Percentiles rank a stretch among this genome's conserved stretches.
These are phyloP conservation scores for Conistra vaccinii DNA, from an alignment of 2,888 invertebrate species.

Conservation along the genomic window DNA sequence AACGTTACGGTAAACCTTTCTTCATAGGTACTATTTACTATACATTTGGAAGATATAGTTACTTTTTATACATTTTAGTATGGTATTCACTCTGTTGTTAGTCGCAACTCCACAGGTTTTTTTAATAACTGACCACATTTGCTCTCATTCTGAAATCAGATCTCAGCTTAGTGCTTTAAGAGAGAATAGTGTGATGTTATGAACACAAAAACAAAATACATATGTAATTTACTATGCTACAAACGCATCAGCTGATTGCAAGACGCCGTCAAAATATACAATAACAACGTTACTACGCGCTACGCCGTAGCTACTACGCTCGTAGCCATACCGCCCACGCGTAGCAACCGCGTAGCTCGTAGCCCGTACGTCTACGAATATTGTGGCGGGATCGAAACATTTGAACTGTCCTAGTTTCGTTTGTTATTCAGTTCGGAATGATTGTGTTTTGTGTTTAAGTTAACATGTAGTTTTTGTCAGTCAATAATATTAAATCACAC, in stretches of 20 bases:
- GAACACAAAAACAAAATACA: background rate
- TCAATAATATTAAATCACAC: background rate
- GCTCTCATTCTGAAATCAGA: background rate
- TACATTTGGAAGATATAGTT: background rate
- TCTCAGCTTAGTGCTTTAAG: background rate
- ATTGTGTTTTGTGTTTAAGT: conserved; percentile 24
- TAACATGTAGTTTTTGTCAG: background rate
- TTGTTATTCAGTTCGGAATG: conserved; percentile 45
- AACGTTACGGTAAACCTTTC: conserved; percentile 37
- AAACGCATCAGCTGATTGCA: conserved; percentile 67
- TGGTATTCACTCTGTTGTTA: background rate
- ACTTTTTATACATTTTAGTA: background rate
- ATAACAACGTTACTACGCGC: conserved; percentile 68
- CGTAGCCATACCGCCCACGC: conserved; percentile 77
- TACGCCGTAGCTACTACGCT: conserved; percentile 65
- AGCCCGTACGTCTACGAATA: conserved; percentile 33
- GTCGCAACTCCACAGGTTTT: background rate
- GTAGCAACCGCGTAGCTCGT: conserved; percentile 69
- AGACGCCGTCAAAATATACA: conserved; percentile 70
- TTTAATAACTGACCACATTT: background rate
- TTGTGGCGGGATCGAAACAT: conserved; percentile 43
- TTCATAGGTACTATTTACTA: conserved; percentile 28
- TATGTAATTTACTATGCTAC: conserved; percentile 30
- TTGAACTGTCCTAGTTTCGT: conserved; percentile 38
- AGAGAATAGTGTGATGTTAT: conserved; percentile 3